Evolutionary conservation across 2,888 invertebrate species (phyloP).

Genomic region (Leptura quadrifasciata): DNA sequence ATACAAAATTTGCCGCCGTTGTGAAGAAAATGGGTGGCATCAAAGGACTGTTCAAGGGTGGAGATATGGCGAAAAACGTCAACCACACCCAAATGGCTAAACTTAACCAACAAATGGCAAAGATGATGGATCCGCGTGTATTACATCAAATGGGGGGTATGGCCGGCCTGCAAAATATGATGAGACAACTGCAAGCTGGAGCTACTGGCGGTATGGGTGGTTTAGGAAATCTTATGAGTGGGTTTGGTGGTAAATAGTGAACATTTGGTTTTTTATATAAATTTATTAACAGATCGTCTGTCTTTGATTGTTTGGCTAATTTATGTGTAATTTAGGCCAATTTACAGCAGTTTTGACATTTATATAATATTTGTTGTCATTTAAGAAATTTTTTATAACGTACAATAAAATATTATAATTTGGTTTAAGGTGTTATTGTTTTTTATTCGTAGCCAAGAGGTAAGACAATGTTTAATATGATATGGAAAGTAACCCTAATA

Average conservation of each 20-base stretch:
- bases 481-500: too few species aligned
- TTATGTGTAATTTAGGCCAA: constrained; percentile 20
- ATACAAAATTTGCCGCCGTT: constrained; percentile 99
- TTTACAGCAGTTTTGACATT: constrained; percentile 32
- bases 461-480: too few species aligned
- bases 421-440: constrained; percentile 22
- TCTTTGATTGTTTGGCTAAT: constrained; percentile 5
- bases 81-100: constrained; percentile 99
- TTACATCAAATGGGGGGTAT: constrained; percentile 98
- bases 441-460: too few species aligned
- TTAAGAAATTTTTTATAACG: constrained; percentile 26
- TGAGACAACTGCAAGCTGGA: constrained; percentile 90
- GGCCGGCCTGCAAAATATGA: constrained; percentile 97
- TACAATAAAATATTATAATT: constrained; percentile 17
- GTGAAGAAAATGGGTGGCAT: constrained; percentile 99
- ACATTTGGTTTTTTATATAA: constrained; percentile 35
- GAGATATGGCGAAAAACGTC: constrained; percentile 99
- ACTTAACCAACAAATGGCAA: constrained; percentile 99
- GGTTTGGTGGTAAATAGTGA: constrained; percentile 75
- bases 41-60: constrained; percentile 98
- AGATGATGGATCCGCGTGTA: constrained; percentile 99
- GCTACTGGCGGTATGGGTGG: constrained; percentile 76
- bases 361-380: constrained; percentile 35
- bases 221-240: constrained; percentile 77
- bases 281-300: constrained; percentile 18